Conservation (phyloP, 2,113 vertebrate species). For the Macquaria australasica region DNA sequence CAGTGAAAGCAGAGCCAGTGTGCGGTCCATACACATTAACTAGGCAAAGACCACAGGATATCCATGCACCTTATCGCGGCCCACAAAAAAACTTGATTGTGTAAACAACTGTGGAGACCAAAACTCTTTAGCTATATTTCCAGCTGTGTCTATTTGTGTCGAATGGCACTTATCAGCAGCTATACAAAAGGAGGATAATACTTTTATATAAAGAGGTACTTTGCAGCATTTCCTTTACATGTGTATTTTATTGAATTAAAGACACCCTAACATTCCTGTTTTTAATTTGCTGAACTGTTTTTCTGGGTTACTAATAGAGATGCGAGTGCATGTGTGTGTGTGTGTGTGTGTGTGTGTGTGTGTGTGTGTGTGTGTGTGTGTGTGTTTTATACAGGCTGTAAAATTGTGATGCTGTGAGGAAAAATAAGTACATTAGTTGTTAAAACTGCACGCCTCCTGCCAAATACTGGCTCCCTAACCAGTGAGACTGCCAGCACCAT, state of each 20-base stretch:
- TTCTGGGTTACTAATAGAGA: conserved; percentile 62
- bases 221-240: conserved; percentile 73
- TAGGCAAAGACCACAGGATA: conserved; percentile 77
- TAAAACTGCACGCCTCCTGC: conserved; percentile 75
- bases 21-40: conserved; percentile 73
- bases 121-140: conserved; percentile 59
- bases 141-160: conserved; percentile 72
- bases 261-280: conserved; percentile 61
- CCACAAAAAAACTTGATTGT: conserved; percentile 50
- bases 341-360: conserved; percentile 8
- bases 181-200: conserved; percentile 53
- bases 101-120: conserved; percentile 66
- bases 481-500: conserved; percentile 64
- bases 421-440: conserved; percentile 69
- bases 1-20: conserved; percentile 76
- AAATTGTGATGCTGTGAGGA: conserved; percentile 69
- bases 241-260: conserved; percentile 73
- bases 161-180: conserved; percentile 51
- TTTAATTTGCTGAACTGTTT: conserved; percentile 75
- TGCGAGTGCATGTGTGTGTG: conserved; percentile 18
- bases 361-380: conserved; percentile 33
- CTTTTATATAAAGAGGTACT: conserved; percentile 64
- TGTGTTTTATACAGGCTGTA: conserved; percentile 75
- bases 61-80: conserved; percentile 71
- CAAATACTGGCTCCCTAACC: conserved; percentile 75